Base-by-base conservation (phyloP, 2,888 invertebrate genomes). In the Pheosia tremula region DNA sequence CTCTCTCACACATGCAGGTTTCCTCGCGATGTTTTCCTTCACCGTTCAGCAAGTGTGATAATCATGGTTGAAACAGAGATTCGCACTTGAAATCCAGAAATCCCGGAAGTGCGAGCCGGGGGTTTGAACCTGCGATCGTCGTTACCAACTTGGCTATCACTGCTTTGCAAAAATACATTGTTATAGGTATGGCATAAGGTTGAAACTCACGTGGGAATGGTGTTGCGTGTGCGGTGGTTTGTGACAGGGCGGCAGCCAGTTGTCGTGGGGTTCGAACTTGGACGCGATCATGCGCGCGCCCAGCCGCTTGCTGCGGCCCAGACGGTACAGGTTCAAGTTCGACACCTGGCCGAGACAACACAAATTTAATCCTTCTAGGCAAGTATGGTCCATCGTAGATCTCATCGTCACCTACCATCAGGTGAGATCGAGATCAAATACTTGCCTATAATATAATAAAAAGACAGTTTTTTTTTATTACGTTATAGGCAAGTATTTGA, bases 201-300 rank as follows among this genome's bases (percentile, higher is more conserved):
- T 9, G 13, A 56, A 52, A 68, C 74, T 71, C 9, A 75, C 75
- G 54, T 75, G 72, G 0, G 68, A 57, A 4, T 67, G 82, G 45
- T 88, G 87, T 10, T 88, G 71, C 0, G 89, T 87, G 3, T 87
- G 86, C 0, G 98, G 98, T 6, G 98, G 97, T 71, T 96, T 95
- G 85, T 98, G 99, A 80, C 99, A 98, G 0, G 99, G 99, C 0
- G 99, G 99, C 37, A 99, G 88, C 99, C 99, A 99, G 90, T 99
- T 99, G 87, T 99, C 99, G 83, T 99, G 98, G 0, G 99, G 99
- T 81, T 99, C 99, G 90, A 99, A 99, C 90, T 99, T 99, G 4
- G 98, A 97, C 0, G 99, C 99, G 66, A 99, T 98, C 98, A 99
- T 99, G 66, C 97, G 96, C 75, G 98, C 98, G 0, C 99, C 99